A percentile compares a stretch with the other conserved stretches of the same genome.
These are phyloP conservation scores for Lordiphosa stackelbergi DNA, from an alignment of 1,140 invertebrate species.

Conservation along the genomic window DNA sequence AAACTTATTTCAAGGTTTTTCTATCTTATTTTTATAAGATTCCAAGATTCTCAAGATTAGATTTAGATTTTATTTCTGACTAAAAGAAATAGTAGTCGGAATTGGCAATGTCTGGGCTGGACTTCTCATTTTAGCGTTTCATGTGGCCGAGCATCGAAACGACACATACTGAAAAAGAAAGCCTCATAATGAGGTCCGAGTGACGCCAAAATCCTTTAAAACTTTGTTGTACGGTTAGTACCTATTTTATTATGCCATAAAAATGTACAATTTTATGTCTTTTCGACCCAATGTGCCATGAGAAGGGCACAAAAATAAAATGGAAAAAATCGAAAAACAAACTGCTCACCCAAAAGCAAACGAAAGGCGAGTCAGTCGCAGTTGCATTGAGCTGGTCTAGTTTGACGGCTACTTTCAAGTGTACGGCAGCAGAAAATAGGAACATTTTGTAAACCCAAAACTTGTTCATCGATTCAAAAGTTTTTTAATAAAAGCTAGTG, in stretches of 20 bases:
- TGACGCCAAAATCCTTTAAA: too few species aligned
- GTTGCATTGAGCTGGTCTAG: conserved; percentile 13
- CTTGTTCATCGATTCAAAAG: neutral
- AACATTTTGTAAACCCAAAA: conserved; percentile 5
- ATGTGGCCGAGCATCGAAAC: too few species aligned
- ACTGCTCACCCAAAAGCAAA: conserved; percentile 5
- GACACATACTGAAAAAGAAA: too few species aligned
- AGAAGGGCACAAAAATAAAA: conserved; percentile 2
- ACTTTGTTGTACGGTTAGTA: too few species aligned
- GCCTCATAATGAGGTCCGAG: too few species aligned
- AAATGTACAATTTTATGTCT: neutral
- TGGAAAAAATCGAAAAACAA: conserved; percentile 14
- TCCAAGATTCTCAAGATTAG: too few species aligned
- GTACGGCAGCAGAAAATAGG: conserved; percentile 5
- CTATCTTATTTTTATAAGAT: too few species aligned
- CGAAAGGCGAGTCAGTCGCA: conserved; percentile 5
- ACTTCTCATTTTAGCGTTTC: too few species aligned
- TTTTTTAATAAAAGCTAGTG: conserved; percentile 2
- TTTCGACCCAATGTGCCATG: neutral
- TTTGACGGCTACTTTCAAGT: conserved; percentile 8
- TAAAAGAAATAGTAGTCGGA: too few species aligned
- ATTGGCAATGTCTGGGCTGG: too few species aligned
- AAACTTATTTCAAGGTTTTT: too few species aligned
- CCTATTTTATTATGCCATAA: neutral
- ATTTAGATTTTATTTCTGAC: too few species aligned